Evolutionary conservation across 2,888 invertebrate species (phyloP), one percentile per base, ranked within the genome.

Genomic region (Tanaodytes sp.): DNA sequence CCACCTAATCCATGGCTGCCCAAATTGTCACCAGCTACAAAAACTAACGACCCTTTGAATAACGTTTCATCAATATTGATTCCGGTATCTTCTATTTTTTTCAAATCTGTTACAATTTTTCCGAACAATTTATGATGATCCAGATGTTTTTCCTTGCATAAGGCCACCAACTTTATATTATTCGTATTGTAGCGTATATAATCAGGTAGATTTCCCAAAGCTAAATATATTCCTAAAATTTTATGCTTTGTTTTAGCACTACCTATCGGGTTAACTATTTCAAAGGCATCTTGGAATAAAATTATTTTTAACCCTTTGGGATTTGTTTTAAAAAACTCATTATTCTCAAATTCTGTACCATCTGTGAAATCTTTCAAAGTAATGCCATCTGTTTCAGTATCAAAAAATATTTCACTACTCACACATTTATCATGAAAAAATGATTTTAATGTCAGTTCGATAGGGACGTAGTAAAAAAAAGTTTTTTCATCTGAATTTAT

Each of bases 251-350:
- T 72, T 65, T 65, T 77, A 5, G 77, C 65, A 1, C 76, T 65
- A 1, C 79, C 78, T 8, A 81, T 42, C 14, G 78, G 78, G 65
- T 79, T 79, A 20, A 79, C 78, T 19, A 75, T 31, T 57, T 79
- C 76, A 67, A 80, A 79, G 11, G 75, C 74, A 72, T 79, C 77
- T 63, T 79, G 27, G 9, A 27, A 27, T 27, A 27, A 9, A 6
- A 27, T 27, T 27, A 27, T 9, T 27, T 27, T 27, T 6, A 6
- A 4, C 4, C 4, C 27, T 27, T 4, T 27, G n/a, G 5, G 27
- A 9, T 27, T 6, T 27, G 5, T 9, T 27, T 27, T 4, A 27
- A 27, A 27, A 27, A 27, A n/a, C n/a, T n/a, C n/a, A n/a, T n/a
- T n/a, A n/a, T n/a, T n/a, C n/a, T n/a, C 9, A 9, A 27, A 27